Base-by-base conservation (phyloP, 2,888 invertebrate genomes). In the Pammene aurita region DNA sequence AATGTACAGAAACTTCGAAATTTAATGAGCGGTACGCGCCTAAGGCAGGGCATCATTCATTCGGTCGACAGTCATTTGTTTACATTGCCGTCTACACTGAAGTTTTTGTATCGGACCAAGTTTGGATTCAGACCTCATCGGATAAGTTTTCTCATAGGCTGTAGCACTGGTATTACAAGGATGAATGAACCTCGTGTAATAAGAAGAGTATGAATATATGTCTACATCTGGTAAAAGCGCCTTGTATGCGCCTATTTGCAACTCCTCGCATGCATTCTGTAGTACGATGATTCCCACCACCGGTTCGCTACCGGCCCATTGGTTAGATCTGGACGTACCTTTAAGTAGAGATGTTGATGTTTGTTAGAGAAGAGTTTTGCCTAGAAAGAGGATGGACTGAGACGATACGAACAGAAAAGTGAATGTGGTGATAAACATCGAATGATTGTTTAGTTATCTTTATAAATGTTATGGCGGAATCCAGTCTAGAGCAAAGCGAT, bases 51-150 rank as follows among this genome's bases (percentile, higher is more conserved):
- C 10, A 58, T 60, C 50, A 44, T 44, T 52, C 65, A 46, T 54
- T 54, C 64, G 64, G 54, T 65, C 48, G 64, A 54, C 44, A 52
- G 54, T 54, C 48, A 67, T 58, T 50, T 62, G 11, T 61, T 35
- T 11, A 38, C n/a, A 38, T n/a, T 38, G 16, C 34, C 26, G 26
- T 54, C 35, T 38, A 38, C 55, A 14, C 55, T 55, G 38, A 55
- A 14, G 55, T 42, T 5, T 42, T 11, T 18, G 9, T 62, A 6
- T 9, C 9, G 57, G 5, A 50, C 50, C 16, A 5, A 18, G n/a
- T 18, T 18, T 41, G 62, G 52, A 62, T 41, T 52, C 18, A 0
- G 18, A 9, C 38, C 11, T 57, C 7, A 52, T 52, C 52, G 52
- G 34, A 13, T 26, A 18, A 18, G 54, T 50, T 46, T 11, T n/a